Evolutionary conservation across 2,888 invertebrate species (phyloP).

Genomic region (Chloromyia formosa): DNA sequence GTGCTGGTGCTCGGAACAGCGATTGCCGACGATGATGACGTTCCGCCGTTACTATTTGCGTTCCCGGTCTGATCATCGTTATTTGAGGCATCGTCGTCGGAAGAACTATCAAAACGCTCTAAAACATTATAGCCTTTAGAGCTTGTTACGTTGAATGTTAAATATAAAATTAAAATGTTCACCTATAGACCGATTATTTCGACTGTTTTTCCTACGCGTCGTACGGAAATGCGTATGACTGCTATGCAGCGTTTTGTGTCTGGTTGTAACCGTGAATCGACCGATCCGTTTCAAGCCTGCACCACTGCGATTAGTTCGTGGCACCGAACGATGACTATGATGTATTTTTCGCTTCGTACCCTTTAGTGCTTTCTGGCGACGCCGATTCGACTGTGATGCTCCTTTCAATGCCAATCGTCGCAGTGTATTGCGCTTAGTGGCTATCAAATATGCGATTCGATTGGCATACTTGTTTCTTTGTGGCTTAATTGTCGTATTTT

Average conservation of each 20-base stretch:
- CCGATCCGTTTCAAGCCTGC: conserved; percentile 48
- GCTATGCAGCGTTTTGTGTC: conserved; percentile 41
- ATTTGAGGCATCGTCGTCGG: conserved; percentile 44
- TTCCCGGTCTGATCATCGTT: conserved; percentile 50
- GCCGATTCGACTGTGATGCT: conserved; percentile 57
- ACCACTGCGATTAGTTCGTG: conserved; percentile 47
- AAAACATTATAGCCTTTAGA: not conserved
- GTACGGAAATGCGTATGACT: conserved; percentile 42
- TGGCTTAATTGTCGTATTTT: conserved; percentile 59
- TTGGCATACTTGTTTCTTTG: conserved; percentile 68
- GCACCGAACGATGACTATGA: conserved; percentile 44
- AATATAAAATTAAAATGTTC: not conserved
- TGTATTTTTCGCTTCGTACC: conserved; percentile 48
- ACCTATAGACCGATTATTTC: conserved; percentile 41
- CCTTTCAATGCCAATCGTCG: conserved; percentile 71
- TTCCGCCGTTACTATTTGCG: conserved; percentile 51
- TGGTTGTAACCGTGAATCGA: conserved; percentile 46
- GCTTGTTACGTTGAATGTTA: not conserved
- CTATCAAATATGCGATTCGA: conserved; percentile 77
- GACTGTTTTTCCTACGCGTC: conserved; percentile 43
- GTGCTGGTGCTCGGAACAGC: conserved; percentile 75
- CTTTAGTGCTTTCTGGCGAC: conserved; percentile 53
- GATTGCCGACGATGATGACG: conserved; percentile 64
- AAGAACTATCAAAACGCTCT: conserved; percentile 45
- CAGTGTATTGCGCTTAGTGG: conserved; percentile 74